A percentile compares a stretch with the other conserved stretches of the same genome.
phyloP scores from a whole-genome alignment of 2,888 invertebrate species.

The Bellardia pandia region DNA sequence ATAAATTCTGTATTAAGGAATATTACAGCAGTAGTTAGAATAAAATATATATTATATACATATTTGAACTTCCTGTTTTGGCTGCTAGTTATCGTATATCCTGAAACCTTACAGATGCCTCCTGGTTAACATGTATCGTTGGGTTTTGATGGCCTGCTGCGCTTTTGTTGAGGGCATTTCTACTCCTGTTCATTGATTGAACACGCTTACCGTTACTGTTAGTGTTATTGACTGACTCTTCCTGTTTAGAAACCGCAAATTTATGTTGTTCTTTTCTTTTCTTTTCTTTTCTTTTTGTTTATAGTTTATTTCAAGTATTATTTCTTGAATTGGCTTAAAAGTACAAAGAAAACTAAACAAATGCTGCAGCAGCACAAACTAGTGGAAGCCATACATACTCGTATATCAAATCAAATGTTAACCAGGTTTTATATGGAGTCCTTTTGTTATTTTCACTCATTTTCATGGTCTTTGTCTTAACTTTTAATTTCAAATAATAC shows the following conservation, averaged over 20 bases:
- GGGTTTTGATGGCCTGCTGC: constrained; percentile 51
- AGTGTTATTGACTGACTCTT: constrained; percentile 9
- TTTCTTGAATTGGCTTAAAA: neutral
- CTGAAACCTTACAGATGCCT: constrained; percentile 69
- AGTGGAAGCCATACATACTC: constrained; percentile 29
- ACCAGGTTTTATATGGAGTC: neutral
- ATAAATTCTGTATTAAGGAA: constrained; percentile 17
- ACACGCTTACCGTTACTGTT: constrained; percentile 36
- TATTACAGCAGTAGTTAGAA: neutral
- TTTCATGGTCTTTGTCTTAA: neutral
- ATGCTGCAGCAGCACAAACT: constrained; percentile 8
- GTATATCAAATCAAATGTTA: constrained; percentile 42
- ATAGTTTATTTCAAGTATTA: constrained; percentile 32
- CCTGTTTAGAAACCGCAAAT: constrained; percentile 58
- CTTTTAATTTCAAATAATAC: neutral
- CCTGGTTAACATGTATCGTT: constrained; percentile 36
- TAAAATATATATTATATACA: constrained; percentile 39
- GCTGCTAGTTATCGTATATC: constrained; percentile 51
- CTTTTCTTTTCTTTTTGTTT: neutral
- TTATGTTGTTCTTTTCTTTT: constrained; percentile 18
- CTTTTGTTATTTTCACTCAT: neutral
- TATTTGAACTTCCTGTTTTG: constrained; percentile 54
- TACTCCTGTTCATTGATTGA: constrained; percentile 44
- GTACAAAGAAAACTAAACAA: neutral
- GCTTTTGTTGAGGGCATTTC: constrained; percentile 32